These are phyloP conservation scores for Oreochromis aureus DNA, from an alignment of 2,113 vertebrate genomes.

Conservation along the genomic window DNA sequence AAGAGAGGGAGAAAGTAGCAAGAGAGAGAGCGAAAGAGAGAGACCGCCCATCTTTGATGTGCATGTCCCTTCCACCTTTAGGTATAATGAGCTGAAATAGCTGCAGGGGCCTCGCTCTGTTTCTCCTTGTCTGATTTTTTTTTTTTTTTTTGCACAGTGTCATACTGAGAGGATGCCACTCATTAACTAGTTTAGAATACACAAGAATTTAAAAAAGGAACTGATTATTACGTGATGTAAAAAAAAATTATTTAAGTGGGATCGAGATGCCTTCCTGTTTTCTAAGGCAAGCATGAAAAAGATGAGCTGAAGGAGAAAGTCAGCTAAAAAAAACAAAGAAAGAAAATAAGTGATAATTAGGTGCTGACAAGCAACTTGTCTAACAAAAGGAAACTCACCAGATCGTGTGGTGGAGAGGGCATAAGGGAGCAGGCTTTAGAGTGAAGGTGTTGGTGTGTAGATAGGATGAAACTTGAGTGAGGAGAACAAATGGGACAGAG, in stretches of 20 bases:
- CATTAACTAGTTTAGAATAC: not conserved
- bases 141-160: not conserved
- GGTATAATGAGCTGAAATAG: slow-evolving; percentile 41
- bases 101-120: not conserved
- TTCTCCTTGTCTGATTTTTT: not conserved
- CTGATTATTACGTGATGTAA: not conserved
- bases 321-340: slow-evolving; percentile 21
- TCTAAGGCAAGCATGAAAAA: not conserved
- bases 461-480: not conserved
- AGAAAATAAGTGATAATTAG: slow-evolving; percentile 56
- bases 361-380: slow-evolving; percentile 39
- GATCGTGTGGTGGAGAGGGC: not conserved
- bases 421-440: not conserved
- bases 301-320: not conserved
- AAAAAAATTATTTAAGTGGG: not conserved
- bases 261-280: not conserved
- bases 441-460: not conserved
- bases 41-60: not conserved
- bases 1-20: not conserved
- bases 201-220: not conserved
- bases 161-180: not conserved
- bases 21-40: not conserved
- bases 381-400: not conserved
- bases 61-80: not conserved
- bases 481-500: slow-evolving; percentile 1